Conservation (phyloP, 2,113 vertebrate genomes). For the Eclectus roratus region DNA sequence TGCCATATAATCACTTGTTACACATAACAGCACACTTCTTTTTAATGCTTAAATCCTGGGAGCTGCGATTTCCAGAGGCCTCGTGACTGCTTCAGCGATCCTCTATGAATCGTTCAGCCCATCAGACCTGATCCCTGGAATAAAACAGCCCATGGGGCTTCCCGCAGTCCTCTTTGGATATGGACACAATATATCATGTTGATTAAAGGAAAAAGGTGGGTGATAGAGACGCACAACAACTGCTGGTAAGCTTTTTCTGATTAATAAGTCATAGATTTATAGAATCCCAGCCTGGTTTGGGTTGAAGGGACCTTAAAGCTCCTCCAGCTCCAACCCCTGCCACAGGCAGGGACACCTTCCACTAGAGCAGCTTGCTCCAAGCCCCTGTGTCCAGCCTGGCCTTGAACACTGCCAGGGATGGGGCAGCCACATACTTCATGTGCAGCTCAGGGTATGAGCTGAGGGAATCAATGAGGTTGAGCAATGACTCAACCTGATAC, state of each 20-base stretch:
- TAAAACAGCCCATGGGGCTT: neutral
- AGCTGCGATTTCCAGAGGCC: neutral
- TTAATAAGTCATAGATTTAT: neutral
- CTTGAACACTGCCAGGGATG: neutral
- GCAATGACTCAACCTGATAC: fast-evolving
- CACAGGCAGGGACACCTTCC: neutral
- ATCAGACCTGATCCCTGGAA: neutral
- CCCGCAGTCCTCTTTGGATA: neutral
- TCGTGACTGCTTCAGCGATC: neutral
- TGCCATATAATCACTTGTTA: conserved; percentile 9
- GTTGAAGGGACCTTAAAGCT: neutral
- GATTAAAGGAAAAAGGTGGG: neutral
- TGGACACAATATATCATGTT: fast-evolving
- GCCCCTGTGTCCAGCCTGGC: neutral
- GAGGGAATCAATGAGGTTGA: neutral
- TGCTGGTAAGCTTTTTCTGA: neutral
- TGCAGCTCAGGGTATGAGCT: too few relatives aligned
- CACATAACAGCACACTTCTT: neutral
- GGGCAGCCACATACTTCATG: neutral
- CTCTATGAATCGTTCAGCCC: neutral
- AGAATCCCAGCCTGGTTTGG: neutral
- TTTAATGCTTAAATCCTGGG: neutral
- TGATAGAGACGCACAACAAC: fast-evolving
- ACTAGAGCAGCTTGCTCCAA: neutral
- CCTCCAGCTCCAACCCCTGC: neutral